Base-by-base conservation (phyloP, 2,113 vertebrate species). In the Agapornis roseicollis region DNA sequence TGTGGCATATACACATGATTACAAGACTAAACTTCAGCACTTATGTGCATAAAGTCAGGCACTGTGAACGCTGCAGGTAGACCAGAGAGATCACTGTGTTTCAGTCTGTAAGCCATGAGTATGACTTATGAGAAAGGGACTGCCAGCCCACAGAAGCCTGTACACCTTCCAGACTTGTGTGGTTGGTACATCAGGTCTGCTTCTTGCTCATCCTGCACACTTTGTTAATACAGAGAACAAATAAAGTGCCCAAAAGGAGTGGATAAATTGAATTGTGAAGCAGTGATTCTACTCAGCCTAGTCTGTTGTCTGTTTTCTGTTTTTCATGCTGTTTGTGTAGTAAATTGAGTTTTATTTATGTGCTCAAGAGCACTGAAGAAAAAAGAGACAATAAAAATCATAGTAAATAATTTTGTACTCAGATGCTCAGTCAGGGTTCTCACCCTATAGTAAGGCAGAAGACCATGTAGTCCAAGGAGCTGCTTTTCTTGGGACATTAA, bases 401-500 rank as follows among this genome's bases (percentile, higher is more conserved):
- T 33, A 24, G 47, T 70, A 95, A 90, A 91, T 74, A 20, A 63
- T 86, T 39, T 77, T 80, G 44, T 70, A 22, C 49, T 90, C n/a
- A 41, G 77, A n/a, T 74, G 28, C 55, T 87, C 31, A 9, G 7
- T 77, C 50, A 29, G 5, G 1, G 19, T 78, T 91, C 55, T 65
- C 37, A 89, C 55, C 65, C 42, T 78, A 18, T 41, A 39, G 76
- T 69, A 73, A 85, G 49, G 16, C 39, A 28, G 31, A 92, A 92
- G 44, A 80, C 53, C n/a, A 52, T 25, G 33, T 39, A 53, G 28
- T 73, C 23, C 52, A 25, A 69, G 50, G 76, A 84, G n/a, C 1
- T 95, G 49, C 72, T 80, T 82, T 77, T 86, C 53, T 89, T 13
- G 65, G 83, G 37, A 66, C n/a, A n/a, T 93, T 66, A 65, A 82